Conservation (phyloP, 2,888 invertebrate genomes). For the Drosophila picticornis region DNA sequence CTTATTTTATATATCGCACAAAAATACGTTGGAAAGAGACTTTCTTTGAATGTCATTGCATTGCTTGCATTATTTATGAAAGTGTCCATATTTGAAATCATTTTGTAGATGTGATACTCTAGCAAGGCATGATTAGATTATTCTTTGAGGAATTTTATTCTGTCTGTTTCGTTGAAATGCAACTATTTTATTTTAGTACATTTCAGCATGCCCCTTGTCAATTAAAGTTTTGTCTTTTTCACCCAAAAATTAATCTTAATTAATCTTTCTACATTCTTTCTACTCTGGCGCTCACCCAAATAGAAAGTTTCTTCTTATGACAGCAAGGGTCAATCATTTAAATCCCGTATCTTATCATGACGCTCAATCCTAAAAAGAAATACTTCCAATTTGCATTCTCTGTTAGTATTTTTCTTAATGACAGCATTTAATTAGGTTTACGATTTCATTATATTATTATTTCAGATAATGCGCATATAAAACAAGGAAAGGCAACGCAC, state of each 20-base stretch:
- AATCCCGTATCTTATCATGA: not conserved
- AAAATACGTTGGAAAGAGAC: constrained; percentile 29
- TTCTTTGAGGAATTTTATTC: not conserved
- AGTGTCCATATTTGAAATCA: not conserved
- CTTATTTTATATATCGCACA: constrained; percentile 32
- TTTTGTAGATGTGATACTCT: not conserved
- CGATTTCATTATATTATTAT: not conserved
- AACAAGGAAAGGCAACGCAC: constrained; percentile 19
- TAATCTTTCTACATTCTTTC: not conserved
- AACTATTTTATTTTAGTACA: not conserved
- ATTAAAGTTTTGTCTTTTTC: not conserved
- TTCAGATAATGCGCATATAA: not conserved
- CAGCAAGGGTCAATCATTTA: not conserved
- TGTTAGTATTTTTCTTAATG: constrained; percentile 1
- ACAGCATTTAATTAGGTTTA: constrained; percentile 29
- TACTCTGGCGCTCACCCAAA: not conserved
- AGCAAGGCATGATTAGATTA: not conserved
- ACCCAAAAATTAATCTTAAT: not conserved
- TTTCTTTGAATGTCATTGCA: constrained; percentile 35
- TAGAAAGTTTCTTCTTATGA: not conserved
- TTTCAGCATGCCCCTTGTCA: not conserved
- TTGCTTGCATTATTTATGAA: constrained; percentile 25
- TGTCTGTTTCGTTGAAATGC: not conserved
- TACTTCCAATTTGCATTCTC: not conserved
- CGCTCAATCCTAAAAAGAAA: not conserved